Evolutionary conservation across 2,797 vertebrate genomes (phyloP), one percentile per base, ranked within the genome.

Genomic region (Silurus aristotelis): DNA sequence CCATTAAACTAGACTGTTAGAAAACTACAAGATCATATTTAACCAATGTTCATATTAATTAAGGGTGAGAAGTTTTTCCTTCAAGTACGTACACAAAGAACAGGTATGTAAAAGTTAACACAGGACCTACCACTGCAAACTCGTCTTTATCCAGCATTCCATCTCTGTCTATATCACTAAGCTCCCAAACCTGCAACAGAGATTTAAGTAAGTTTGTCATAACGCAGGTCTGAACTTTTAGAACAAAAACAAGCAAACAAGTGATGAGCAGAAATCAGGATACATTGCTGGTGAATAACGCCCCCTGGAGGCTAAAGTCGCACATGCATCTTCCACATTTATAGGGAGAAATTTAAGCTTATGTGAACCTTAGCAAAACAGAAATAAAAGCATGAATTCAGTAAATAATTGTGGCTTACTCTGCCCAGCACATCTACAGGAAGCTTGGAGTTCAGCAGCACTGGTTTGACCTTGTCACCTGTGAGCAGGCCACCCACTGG

Each of bases 111-210:
- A 79, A 60, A 94, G 96, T 97, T 92, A 98, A 96, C 94, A 99
- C 96, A 90, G 96, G 70, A 89, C 89, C 96, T 90, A 97, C 96
- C 92, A 97, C 96, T 88, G 96, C 96, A 96, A 99, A 99, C 88
- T 99, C 98, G 91, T 99, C 98, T 94, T 92, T 96, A 94, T 99
- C 98, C 94, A 99, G 93, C 96, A 98, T 97, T 91, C 98, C 98
- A 91, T 99, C 98, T 87, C 95, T 96, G 94, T 99, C 98, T 84
- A 99, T 95, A 91, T 99, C 98, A 92, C 98, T 99, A 89, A 99
- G 93, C 86, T 99, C 98, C 98, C 98, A 99, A 86, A 99, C 98
- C 98, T 99, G 88, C 67, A 93, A 91, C 48, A 90, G 48, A 60
- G 6, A 38, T 79, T 70, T 22, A 58, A 38, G 52, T 67, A 1